Evolutionary conservation across 2,797 vertebrate species (phyloP).

Genomic region (Diplodus puntazzo): DNA sequence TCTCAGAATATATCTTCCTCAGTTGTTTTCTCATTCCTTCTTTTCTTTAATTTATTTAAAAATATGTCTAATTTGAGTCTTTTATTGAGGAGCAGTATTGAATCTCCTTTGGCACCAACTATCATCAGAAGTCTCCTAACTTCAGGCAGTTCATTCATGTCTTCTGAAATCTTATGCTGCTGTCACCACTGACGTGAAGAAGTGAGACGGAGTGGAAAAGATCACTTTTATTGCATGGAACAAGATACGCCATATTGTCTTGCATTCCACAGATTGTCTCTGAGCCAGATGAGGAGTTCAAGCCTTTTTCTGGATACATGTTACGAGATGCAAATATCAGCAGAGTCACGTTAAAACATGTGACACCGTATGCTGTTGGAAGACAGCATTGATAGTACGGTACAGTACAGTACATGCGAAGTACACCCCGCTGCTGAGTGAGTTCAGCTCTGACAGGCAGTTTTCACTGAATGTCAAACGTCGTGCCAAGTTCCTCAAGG

Average conservation of each 20-base stretch:
- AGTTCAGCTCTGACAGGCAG: neutral
- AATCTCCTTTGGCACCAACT: no score
- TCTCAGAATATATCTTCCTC: no score
- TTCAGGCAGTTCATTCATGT: neutral
- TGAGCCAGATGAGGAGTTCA: slow-evolving; percentile 22
- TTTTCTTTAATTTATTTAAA: no score
- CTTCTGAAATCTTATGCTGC: neutral
- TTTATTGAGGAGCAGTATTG: neutral
- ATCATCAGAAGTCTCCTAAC: neutral
- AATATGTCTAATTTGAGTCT: no score
- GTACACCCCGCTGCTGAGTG: slow-evolving; percentile 8
- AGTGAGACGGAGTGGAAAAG: neutral
- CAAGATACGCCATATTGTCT: neutral
- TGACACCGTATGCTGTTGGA: slow-evolving; percentile 11
- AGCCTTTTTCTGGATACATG: slow-evolving; percentile 29
- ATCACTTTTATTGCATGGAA: slow-evolving; percentile 2
- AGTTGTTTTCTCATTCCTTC: no score
- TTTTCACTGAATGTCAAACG: slow-evolving; percentile 21
- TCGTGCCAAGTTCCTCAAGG: neutral
- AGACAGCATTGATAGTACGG: neutral
- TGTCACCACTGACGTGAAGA: no score
- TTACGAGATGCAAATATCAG: slow-evolving; percentile 5
- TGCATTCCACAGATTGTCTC: slow-evolving; percentile 10
- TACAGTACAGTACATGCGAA: neutral
- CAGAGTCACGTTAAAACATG: slow-evolving; percentile 8